Conservation (phyloP, 1,140 invertebrate genomes). For the Achroia grisella region DNA sequence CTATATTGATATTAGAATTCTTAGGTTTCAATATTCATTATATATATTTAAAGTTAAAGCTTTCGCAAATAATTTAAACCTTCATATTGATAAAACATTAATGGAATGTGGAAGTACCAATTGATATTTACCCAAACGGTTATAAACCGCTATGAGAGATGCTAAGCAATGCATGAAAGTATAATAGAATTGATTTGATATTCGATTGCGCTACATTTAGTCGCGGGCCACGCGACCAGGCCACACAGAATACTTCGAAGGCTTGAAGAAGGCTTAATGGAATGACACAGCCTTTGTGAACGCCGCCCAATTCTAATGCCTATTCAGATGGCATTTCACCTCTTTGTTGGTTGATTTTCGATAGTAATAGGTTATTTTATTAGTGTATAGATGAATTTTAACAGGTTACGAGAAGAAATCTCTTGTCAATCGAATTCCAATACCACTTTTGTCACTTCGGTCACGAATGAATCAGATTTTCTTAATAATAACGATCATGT, state of each 20-base stretch:
- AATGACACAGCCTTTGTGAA: constrained; percentile 68
- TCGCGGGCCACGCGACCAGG: constrained; percentile 58
- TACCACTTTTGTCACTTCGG: constrained; percentile 23
- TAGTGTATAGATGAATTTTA: constrained; percentile 64
- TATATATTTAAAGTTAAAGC: too few species aligned
- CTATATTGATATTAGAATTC: too few species aligned
- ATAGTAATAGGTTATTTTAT: constrained; percentile 69
- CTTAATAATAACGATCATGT: constrained; percentile 9
- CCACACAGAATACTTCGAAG: constrained; percentile 58
- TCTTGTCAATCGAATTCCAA: constrained; percentile 30
- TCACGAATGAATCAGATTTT: constrained; percentile 17
- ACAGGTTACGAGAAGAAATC: constrained; percentile 41
- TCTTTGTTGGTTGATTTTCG: constrained; percentile 70
- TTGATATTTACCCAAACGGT: constrained; percentile 11
- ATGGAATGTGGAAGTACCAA: not conserved
- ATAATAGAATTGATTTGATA: constrained; percentile 67
- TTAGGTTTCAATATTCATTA: too few species aligned
- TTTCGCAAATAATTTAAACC: too few species aligned
- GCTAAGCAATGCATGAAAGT: constrained; percentile 31
- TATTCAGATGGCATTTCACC: constrained; percentile 70
- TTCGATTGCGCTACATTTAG: constrained; percentile 49
- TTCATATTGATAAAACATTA: too few species aligned
- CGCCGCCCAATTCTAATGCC: constrained; percentile 70
- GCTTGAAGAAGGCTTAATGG: constrained; percentile 70
- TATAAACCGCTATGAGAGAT: constrained; percentile 15